Conservation (phyloP, 2,888 invertebrate species). For the Taphrorychus bicolor region DNA sequence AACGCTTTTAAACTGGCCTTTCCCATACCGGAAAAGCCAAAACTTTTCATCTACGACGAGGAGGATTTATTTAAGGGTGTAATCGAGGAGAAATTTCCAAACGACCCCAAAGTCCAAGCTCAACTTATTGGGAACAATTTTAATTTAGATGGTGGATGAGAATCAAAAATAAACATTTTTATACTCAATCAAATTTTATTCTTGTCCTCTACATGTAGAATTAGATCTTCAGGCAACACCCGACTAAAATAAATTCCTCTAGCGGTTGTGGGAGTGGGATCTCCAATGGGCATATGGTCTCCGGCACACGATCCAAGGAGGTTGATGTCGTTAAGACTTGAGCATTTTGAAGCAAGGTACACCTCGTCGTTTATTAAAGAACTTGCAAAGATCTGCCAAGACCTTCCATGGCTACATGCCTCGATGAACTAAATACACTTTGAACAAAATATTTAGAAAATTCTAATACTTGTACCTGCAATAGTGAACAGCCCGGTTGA, state of each 20-base stretch:
- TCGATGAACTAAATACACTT: constrained; percentile 62
- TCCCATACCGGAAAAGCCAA: constrained; percentile 3
- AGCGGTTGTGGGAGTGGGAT: constrained; percentile 43
- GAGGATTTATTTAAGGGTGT: constrained; percentile 22
- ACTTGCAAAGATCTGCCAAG: constrained; percentile 69
- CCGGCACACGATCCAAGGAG: constrained; percentile 46
- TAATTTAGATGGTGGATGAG: background rate
- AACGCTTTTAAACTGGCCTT: background rate
- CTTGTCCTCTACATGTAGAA: constrained; percentile 7
- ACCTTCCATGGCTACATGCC: constrained; percentile 74
- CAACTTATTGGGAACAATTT: constrained; percentile 9
- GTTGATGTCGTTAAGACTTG: constrained; percentile 62
- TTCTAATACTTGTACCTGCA: constrained; percentile 10
- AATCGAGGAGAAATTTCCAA: constrained; percentile 5
- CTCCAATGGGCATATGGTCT: constrained; percentile 46
- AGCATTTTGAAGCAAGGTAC: constrained; percentile 67
- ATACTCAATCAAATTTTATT: constrained; percentile 17
- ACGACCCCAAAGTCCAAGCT: background rate
- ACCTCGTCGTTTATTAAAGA: constrained; percentile 66
- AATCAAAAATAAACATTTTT: background rate
- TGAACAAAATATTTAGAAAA: too few species aligned
- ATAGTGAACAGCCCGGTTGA: constrained; percentile 49
- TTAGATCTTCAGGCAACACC: constrained; percentile 36
- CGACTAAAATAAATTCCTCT: constrained; percentile 49
- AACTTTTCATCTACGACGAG: constrained; percentile 14